A percentile compares a stretch with the other conserved stretches of the same genome.
These are phyloP conservation scores for Cecropterus lyciades DNA, from an alignment of 1,140 invertebrate species.

Conservation along the genomic window DNA sequence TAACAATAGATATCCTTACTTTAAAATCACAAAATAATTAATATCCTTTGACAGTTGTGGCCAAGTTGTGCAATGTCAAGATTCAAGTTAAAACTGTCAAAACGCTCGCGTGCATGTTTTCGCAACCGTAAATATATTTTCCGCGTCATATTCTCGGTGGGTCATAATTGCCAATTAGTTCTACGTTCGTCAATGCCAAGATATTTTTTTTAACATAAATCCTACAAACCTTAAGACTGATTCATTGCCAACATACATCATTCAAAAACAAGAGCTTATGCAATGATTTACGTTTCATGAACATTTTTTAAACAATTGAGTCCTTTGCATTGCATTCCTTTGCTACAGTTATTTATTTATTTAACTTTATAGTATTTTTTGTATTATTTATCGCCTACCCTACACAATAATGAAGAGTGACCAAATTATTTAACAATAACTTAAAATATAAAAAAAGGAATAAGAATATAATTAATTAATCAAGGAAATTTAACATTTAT, in stretches of 20 bases:
- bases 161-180: constrained; percentile 60
- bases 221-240: constrained; percentile 50
- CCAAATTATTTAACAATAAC: too few species aligned
- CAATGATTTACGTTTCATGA: constrained; percentile 62
- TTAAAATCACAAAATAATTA: too few species aligned
- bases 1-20: too few species aligned
- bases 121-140: constrained; percentile 30
- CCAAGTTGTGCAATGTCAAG: constrained; percentile 16
- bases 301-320: constrained; percentile 9
- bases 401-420: too few species aligned
- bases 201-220: constrained; percentile 50
- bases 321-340: too few species aligned
- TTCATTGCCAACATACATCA: constrained; percentile 52
- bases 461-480: too few species aligned
- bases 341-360: too few species aligned
- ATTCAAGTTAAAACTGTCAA: constrained; percentile 15
- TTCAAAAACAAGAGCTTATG: constrained; percentile 64
- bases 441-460: too few species aligned
- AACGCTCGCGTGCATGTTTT: constrained; percentile 23
- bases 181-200: constrained; percentile 52
- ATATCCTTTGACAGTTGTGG: neutral
- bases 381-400: too few species aligned
- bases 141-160: constrained; percentile 27
- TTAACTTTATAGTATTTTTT: neutral
- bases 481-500: too few species aligned